Evolutionary conservation across 1,140 invertebrate genomes (phyloP).

Genomic region (Drosophila triauraria): DNA sequence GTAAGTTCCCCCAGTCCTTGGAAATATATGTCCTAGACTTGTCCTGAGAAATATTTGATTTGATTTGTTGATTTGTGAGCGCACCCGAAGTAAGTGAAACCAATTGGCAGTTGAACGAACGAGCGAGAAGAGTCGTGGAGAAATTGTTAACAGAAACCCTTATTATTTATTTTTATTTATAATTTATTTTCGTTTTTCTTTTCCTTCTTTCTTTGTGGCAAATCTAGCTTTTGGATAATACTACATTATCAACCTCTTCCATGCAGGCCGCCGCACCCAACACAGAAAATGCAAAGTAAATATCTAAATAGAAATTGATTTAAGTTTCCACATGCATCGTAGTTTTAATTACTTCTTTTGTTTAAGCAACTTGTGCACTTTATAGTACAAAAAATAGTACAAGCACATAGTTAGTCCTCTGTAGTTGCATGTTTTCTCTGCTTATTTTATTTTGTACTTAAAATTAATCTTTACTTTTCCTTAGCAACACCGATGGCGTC

Average conservation of each 20-base stretch:
- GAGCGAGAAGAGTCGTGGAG: conserved; percentile 17
- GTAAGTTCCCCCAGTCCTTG: conserved; percentile 76
- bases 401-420: conserved; percentile 17
- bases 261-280: conserved; percentile 85
- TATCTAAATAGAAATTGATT: conserved; percentile 83
- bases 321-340: conserved; percentile 51
- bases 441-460: background rate
- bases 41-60: conserved; percentile 53
- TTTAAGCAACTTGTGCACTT: conserved; percentile 40
- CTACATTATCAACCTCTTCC: conserved; percentile 85
- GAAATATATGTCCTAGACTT: conserved; percentile 6
- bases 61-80: conserved; percentile 65
- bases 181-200: conserved; percentile 56
- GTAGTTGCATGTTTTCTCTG: conserved; percentile 30
- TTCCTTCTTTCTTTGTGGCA: conserved; percentile 81
- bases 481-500: conserved; percentile 84
- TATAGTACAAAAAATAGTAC: conserved; percentile 1
- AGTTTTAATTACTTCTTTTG: background rate
- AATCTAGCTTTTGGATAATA: conserved; percentile 87
- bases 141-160: conserved; percentile 14
- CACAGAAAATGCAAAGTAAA: conserved; percentile 87
- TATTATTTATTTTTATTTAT: conserved; percentile 36
- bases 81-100: conserved; percentile 74
- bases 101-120: conserved; percentile 55
- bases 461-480: background rate